Conservation (phyloP, 2,113 vertebrate species). For the Todiramphus saurophagus region DNA sequence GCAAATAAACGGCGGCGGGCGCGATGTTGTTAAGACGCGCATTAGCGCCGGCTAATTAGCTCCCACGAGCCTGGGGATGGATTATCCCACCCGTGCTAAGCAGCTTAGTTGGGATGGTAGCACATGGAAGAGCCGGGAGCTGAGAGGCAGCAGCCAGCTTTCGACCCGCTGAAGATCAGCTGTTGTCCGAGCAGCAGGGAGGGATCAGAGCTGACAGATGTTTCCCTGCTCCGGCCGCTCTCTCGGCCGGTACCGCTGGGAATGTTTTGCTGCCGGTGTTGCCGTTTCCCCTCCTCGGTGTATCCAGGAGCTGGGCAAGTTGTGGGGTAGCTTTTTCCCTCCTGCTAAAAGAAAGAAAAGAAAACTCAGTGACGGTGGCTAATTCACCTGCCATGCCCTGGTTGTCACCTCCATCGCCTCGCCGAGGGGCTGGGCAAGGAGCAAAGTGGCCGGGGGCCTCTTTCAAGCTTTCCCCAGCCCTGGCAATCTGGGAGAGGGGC, state of each 20-base stretch:
- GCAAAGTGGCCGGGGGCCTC: neutral
- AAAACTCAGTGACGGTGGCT: no score
- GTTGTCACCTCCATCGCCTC: neutral
- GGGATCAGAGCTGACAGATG: fast-evolving
- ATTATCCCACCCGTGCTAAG: neutral
- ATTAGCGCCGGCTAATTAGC: neutral
- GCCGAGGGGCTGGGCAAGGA: fast-evolving
- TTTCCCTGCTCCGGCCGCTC: neutral
- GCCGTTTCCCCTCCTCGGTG: fast-evolving
- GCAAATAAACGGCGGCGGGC: neutral
- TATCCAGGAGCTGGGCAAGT: neutral
- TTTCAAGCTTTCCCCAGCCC: neutral
- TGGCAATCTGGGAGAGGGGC: neutral
- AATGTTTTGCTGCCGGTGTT: fast-evolving
- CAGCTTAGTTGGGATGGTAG: neutral
- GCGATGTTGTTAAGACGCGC: neutral
- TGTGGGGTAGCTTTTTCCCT: neutral
- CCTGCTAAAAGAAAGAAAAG: neutral
- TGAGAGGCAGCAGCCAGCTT: neutral
- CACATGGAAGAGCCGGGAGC: neutral
- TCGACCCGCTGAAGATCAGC: neutral
- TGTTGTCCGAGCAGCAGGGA: neutral
- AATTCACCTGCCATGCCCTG: fast-evolving
- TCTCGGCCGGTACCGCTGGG: neutral
- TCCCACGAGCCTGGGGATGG: neutral